A percentile compares a stretch with the other conserved stretches of the same genome.
phyloP scores from a whole-genome alignment of 1,140 invertebrate species.

The Neotoxoptera formosana region DNA sequence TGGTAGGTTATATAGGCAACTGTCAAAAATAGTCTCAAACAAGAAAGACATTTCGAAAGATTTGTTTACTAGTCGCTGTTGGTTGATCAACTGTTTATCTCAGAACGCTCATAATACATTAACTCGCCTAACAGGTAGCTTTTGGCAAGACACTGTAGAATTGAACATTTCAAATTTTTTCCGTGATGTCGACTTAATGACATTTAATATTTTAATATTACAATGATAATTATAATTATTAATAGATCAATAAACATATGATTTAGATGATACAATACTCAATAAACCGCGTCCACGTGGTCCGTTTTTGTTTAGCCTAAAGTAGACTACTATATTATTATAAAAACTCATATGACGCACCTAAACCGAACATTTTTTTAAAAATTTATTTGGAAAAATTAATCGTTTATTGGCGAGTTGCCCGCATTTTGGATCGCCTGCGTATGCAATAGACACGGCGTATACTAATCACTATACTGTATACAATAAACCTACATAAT shows the following conservation, averaged over 20 bases:
- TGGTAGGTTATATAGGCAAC: neutral
- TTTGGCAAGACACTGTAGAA: neutral
- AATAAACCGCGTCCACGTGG: neutral
- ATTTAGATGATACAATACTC: neutral
- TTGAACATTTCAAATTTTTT: neutral
- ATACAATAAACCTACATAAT: neutral
- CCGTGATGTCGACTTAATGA: fast-evolving
- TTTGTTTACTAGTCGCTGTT: neutral
- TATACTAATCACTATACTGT: neutral
- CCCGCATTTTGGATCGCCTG: neutral
- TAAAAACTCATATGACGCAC: neutral
- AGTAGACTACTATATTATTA: neutral
- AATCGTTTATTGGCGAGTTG: neutral
- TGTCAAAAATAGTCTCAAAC: too few relatives aligned
- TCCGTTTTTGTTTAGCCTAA: neutral
- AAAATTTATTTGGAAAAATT: neutral
- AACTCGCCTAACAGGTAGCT: neutral
- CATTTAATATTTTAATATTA: neutral
- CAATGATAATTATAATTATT: neutral
- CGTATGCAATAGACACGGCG: neutral
- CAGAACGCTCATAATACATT: neutral
- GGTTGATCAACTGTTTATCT: neutral
- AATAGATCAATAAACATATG: neutral
- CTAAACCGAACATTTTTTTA: neutral
- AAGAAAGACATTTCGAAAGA: too few relatives aligned